Evolutionary conservation across 1,140 invertebrate genomes (phyloP), one percentile per base, ranked within the genome.

Genomic region (Chlorops oryzae): DNA sequence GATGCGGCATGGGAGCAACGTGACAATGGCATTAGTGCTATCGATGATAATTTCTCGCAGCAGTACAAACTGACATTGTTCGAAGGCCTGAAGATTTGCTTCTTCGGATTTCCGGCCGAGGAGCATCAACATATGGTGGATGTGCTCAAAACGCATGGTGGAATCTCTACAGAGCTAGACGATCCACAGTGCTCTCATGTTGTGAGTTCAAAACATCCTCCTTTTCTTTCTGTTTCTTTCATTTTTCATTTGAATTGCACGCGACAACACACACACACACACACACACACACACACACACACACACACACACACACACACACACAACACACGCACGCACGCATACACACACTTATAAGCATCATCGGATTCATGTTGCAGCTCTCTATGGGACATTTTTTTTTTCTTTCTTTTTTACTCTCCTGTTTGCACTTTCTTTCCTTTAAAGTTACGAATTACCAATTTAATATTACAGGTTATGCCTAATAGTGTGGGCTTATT

Each of bases 101-200:
- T 96, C 68, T 78, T 87, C 60, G 93, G 92, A 4, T 96, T 96
- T 74, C 80, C 86, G 2, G 80, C 86, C 44, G 88, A 90, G 55
- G 93, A 97, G 70, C 83, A 86, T 63, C 81, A 83, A 61, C 89
- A 96, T 65, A 96, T 97, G 92, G 82, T 81, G 37, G 90, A 95
- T 66, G 80, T 95, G 34, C 79, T 94, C 27, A 76, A 84, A 52
- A 81, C 85, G 62, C 92, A 95, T 74, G 91, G 91, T 50, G 92
- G 92, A 41, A 80, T 79, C 56, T 75, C 83, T 39, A 84, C 84
- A 38, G 75, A 81, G 49, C 72, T 86, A 37, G 84, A 88, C 53
- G 89, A 93, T 79, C 78, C 85, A 25, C 80, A 82, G 57, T 91
- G 88, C 64, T 91, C 90, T 6, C 94, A 97, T 75, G 82, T 96